Evolutionary conservation across 2,797 vertebrate genomes (phyloP), one percentile per base, ranked within the genome.

Genomic region (Pseudochirops corinnae): DNA sequence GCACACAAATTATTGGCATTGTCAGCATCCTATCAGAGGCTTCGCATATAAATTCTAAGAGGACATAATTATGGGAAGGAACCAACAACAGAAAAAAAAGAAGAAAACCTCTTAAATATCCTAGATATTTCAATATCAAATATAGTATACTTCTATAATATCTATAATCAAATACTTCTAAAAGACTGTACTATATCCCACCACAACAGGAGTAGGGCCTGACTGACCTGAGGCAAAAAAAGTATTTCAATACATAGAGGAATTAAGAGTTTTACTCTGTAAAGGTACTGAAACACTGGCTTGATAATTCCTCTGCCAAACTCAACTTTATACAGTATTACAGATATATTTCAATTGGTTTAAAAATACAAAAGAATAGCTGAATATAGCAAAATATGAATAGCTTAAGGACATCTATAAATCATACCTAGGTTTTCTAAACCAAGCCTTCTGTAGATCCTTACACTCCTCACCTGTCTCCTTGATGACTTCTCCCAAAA

Each of bases 341-440:
- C 16, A 92, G 94, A 92, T 92, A 29, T 92, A 93, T 62, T 93
- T 93, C 16, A 62, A 56, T 58, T 90, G n/a, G 10, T 28, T 94
- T 94, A 92, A 58, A 93, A 56, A 60, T 26, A 90, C 60, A 92
- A 74, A 93, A 31, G 16, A 92, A 92, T 87, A 12, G 46, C 16
- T 82, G n/a, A 56, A 16, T 50, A 56, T 87, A 46, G 93, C 33
- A 56, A 91, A 26, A 91, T 39, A 28, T 16, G 74, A 57, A 90
- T 31, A 57, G 58, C 58, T 57, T 1, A 29, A 93, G 4, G 46
- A 53, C 26, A 1, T 50, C 33, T 94, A 58, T 28, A 93, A 74
- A 91, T 57, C 98, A 57, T 99, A 99, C 99, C 99, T 96, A 99
- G 98, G 97, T 99, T 99, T 5, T 99, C 98, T 29, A 99, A 93